phyloP scores from a whole-genome alignment of 2,888 invertebrate genomes.

The Petrophora chlorosata region DNA sequence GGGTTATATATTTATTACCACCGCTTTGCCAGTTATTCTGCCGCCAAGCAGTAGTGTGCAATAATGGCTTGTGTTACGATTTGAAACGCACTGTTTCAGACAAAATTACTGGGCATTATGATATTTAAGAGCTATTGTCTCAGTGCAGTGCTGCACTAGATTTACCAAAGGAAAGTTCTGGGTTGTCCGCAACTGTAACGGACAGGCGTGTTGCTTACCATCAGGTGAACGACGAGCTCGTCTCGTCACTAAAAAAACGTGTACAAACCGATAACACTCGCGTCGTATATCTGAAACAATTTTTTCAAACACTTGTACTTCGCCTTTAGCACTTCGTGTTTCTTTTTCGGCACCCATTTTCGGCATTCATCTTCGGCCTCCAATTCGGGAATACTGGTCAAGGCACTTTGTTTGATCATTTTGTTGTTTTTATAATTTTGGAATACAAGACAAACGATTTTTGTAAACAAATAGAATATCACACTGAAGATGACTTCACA shows the following conservation, averaged over 20 bases:
- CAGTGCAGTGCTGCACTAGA: no score
- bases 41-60: no score
- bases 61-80: no score
- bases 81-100: no score
- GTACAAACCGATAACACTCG: conserved; percentile 59
- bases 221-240: no score
- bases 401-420: conserved; percentile 32
- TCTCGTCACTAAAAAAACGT: not conserved
- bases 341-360: conserved; percentile 77
- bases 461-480: conserved; percentile 53
- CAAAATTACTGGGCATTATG: no score
- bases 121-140: no score
- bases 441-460: conserved; percentile 57
- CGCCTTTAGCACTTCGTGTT: conserved; percentile 74
- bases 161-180: no score
- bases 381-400: conserved; percentile 66
- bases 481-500: conserved; percentile 61
- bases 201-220: no score
- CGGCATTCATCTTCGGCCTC: conserved; percentile 48
- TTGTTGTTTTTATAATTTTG: not conserved
- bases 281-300: conserved; percentile 74
- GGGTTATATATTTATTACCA: no score
- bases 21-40: no score
- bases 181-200: no score
- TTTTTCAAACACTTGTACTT: conserved; percentile 78